phyloP scores from a whole-genome alignment of 2,797 vertebrate species.

The Lerista edwardsae region DNA sequence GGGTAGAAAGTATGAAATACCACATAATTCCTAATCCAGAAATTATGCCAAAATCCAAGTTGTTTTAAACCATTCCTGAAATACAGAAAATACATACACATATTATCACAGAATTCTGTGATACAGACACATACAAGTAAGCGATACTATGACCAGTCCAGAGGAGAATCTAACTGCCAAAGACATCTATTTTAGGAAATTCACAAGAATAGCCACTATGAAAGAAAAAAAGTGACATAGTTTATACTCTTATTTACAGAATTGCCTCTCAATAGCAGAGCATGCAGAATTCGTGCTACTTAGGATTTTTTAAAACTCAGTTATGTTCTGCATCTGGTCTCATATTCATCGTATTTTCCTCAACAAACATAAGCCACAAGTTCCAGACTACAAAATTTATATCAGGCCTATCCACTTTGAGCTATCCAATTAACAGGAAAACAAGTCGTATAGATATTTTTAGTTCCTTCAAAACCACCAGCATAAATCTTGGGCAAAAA shows the following conservation, averaged over 20 bases:
- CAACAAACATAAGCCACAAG: conserved; percentile 46
- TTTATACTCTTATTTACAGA: neutral
- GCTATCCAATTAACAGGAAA: conserved; percentile 16
- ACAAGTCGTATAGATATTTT: conserved; percentile 17
- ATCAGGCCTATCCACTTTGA: conserved; percentile 10
- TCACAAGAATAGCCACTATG: conserved; percentile 7
- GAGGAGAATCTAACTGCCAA: neutral
- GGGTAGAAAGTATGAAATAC: neutral
- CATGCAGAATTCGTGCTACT: neutral
- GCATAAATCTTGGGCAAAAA: too few relatives aligned
- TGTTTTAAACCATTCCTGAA: conserved; percentile 21
- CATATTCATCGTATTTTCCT: conserved; percentile 12
- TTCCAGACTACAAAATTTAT: conserved; percentile 37
- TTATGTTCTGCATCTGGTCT: neutral
- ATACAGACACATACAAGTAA: neutral
- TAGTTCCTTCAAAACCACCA: conserved; percentile 39
- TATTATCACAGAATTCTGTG: neutral
- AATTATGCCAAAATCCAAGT: neutral
- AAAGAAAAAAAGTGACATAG: neutral
- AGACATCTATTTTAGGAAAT: neutral
- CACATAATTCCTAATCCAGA: neutral
- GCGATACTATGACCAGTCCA: neutral
- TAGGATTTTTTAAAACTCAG: neutral
- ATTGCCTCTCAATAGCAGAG: neutral
- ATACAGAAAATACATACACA: neutral